phyloP scores from a whole-genome alignment of 2,888 invertebrate genomes.

The Lamproptera curius region DNA sequence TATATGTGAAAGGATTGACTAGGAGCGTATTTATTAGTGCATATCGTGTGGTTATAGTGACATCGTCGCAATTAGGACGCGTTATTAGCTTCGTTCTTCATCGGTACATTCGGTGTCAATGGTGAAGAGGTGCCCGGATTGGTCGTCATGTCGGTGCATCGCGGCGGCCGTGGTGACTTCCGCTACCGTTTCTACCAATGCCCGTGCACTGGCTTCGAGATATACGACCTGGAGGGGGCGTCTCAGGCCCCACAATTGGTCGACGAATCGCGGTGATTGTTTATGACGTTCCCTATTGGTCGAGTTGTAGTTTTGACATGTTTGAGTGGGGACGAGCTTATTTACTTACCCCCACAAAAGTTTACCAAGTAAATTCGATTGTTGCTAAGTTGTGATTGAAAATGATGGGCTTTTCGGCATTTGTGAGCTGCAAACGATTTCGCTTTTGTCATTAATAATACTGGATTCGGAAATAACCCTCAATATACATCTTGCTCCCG shows the following conservation, averaged over 20 bases:
- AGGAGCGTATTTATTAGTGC: too few relatives aligned
- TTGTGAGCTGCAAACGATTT: too few relatives aligned
- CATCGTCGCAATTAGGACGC: too few relatives aligned
- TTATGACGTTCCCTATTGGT: not conserved
- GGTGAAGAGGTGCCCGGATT: conserved; percentile 34
- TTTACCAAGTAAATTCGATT: not conserved
- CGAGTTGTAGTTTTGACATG: not conserved
- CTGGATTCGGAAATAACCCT: too few relatives aligned
- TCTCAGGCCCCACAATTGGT: conserved; percentile 30
- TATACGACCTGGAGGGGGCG: conserved; percentile 59
- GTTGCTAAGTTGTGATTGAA: too few relatives aligned
- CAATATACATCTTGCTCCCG: too few relatives aligned
- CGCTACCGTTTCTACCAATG: conserved; percentile 65
- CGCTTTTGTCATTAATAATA: too few relatives aligned
- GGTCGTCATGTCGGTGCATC: conserved; percentile 50
- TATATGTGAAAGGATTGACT: too few relatives aligned
- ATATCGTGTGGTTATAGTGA: too few relatives aligned
- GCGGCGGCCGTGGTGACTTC: conserved; percentile 57
- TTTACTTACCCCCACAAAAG: not conserved
- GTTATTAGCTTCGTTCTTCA: too few relatives aligned
- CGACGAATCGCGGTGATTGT: not conserved
- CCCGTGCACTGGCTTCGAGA: conserved; percentile 58
- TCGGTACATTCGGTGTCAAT: too few relatives aligned
- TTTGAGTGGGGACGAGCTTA: not conserved
- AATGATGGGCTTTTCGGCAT: too few relatives aligned